Evolutionary conservation across 2,113 vertebrate species (phyloP).

Genomic region (Xiphias gladius): DNA sequence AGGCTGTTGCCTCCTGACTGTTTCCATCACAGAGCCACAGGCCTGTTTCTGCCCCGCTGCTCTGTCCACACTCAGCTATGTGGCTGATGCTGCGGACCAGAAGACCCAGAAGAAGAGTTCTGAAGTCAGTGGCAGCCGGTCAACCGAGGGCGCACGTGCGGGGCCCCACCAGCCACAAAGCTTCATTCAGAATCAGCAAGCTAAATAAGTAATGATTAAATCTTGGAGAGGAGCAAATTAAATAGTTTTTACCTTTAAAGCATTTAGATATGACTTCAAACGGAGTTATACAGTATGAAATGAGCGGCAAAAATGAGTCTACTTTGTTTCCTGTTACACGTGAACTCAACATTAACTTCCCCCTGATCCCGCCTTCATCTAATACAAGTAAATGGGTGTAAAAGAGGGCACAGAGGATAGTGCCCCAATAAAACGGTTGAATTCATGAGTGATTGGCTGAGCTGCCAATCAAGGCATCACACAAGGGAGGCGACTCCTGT

Average conservation of each 20-base stretch:
- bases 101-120: background rate
- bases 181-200: background rate
- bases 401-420: no score
- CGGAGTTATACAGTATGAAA: background rate
- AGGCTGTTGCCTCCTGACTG: constrained; percentile 70
- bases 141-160: background rate
- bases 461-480: no score
- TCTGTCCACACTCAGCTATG: constrained; percentile 54
- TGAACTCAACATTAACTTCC: no score
- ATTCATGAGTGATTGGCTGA: no score
- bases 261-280: background rate
- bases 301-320: no score
- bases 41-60: constrained; percentile 74
- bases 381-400: no score
- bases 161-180: background rate
- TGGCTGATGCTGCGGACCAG: constrained; percentile 46
- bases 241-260: background rate
- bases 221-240: background rate
- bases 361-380: no score
- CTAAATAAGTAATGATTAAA: background rate
- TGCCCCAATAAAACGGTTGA: no score
- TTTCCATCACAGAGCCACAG: constrained; percentile 78
- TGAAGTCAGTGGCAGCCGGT: background rate
- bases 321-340: no score
- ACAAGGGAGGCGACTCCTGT: no score